Evolutionary conservation across 2,888 invertebrate genomes (phyloP), one percentile per base, ranked within the genome.

Genomic region (Pristionchus maxplancki): DNA sequence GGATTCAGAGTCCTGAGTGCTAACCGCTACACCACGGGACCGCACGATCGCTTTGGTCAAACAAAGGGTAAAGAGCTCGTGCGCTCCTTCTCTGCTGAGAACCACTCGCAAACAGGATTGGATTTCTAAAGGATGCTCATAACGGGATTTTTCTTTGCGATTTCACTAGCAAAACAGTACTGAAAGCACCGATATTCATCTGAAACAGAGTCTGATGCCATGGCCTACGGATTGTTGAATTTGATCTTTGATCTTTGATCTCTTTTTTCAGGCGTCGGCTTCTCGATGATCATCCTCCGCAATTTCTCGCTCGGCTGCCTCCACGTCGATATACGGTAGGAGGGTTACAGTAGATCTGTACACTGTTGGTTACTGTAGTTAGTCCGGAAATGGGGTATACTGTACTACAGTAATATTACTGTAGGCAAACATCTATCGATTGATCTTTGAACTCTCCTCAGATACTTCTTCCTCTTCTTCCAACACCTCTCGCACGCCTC

Each of bases 1-100:
- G 92, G 92, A 92, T 92, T 92, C 91, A 92, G 90, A 92, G 92
- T 92, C 92, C 92, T 91, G 92, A 91, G 92, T 92, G 92, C 92
- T 92, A 92, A 91, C 91, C 92, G 90, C 90, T 91, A 91, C 90
- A 91, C 91, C 91, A 91, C 90, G 91, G 90, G 88, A 92, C 91
- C 91, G 28, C 85, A 53, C 62, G 81, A 24, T 58, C 58, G 4
- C 58, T 9, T 58, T 24, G n/a, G 1, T 58, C 58, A 58, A 58
- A 58, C 53, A 53, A 24, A 20, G 53, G 53, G 24, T 20, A 24
- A 58, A 24, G n/a, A 58, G 58, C 9, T 24, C n/a, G 58, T 9
- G 44, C 50, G 58, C 6, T n/a, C 58, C 58, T 58, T 58, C n/a
- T 58, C 58, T 58, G 15, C 50, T 58, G 58, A 58, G 58, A 58